Conservation (phyloP, 2,113 vertebrate genomes). For the Sprattus sprattus region DNA sequence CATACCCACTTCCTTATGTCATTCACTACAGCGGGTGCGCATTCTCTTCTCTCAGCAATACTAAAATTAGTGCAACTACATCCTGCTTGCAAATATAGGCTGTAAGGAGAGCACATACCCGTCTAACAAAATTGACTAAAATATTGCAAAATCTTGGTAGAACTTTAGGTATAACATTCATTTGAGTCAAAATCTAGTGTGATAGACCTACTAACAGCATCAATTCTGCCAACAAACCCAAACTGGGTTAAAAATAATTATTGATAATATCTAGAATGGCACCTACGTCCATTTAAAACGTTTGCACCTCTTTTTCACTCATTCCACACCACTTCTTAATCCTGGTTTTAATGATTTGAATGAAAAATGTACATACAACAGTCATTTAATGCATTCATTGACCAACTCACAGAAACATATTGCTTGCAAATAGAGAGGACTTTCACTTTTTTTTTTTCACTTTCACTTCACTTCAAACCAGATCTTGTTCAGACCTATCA, state of each 20-base stretch:
- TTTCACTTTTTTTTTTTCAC: no score
- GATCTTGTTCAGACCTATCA: neutral
- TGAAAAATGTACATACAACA: neutral
- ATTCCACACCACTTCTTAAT: neutral
- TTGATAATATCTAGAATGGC: no score
- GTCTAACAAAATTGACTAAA: neutral
- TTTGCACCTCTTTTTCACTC: no score
- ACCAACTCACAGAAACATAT: neutral
- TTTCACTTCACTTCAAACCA: no score
- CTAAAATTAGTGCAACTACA: neutral
- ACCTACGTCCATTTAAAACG: no score
- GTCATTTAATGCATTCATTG: neutral
- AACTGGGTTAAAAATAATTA: no score
- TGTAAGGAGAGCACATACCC: neutral
- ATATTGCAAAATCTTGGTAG: neutral
- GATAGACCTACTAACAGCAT: no score
- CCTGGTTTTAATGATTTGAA: neutral
- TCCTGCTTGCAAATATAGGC: neutral
- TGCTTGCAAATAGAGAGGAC: no score
- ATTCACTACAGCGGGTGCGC: neutral
- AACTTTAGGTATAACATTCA: neutral
- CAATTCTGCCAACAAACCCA: no score
- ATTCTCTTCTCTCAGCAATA: neutral
- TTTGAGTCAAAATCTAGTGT: no score
- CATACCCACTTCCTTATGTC: neutral